These are phyloP conservation scores for Lepidurus apus DNA, from an alignment of 1,140 invertebrate genomes.

Conservation along the genomic window DNA sequence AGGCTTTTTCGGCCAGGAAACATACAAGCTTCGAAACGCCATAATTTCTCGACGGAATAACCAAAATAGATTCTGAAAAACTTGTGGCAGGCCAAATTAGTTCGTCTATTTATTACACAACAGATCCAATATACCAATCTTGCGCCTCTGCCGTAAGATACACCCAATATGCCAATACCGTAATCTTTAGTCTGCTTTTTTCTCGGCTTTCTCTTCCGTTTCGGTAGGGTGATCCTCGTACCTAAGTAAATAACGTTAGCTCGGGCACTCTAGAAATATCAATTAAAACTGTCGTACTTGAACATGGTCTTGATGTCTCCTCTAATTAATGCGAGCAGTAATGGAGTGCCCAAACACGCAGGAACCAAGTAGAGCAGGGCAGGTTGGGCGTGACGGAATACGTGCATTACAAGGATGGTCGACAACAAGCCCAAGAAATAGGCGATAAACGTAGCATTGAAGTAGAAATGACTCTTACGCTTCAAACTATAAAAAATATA, in stretches of 20 bases:
- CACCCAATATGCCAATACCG: not conserved
- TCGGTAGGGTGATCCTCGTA: constrained; percentile 61
- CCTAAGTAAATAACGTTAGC: constrained; percentile 33
- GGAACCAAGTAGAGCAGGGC: constrained; percentile 96
- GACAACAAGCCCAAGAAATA: constrained; percentile 88
- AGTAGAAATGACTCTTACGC: constrained; percentile 82
- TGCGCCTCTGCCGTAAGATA: not conserved
- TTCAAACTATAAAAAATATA: constrained; percentile 60
- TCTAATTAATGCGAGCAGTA: constrained; percentile 76
- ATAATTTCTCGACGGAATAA: not conserved
- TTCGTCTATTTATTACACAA: not conserved
- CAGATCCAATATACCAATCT: not conserved
- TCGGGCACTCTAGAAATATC: not conserved
- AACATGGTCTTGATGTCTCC: constrained; percentile 88
- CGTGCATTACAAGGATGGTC: constrained; percentile 97
- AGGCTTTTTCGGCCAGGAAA: not conserved
- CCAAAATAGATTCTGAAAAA: not conserved
- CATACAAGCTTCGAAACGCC: not conserved
- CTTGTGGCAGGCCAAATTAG: not conserved
- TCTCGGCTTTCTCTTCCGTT: constrained; percentile 41
- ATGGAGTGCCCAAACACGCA: constrained; percentile 83
- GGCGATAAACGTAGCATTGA: constrained; percentile 86
- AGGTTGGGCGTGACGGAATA: constrained; percentile 98
- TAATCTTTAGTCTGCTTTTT: not conserved
- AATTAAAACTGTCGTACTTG: constrained; percentile 60